Evolutionary conservation across 1,140 invertebrate genomes (phyloP).

Genomic region (Ericerus pela): DNA sequence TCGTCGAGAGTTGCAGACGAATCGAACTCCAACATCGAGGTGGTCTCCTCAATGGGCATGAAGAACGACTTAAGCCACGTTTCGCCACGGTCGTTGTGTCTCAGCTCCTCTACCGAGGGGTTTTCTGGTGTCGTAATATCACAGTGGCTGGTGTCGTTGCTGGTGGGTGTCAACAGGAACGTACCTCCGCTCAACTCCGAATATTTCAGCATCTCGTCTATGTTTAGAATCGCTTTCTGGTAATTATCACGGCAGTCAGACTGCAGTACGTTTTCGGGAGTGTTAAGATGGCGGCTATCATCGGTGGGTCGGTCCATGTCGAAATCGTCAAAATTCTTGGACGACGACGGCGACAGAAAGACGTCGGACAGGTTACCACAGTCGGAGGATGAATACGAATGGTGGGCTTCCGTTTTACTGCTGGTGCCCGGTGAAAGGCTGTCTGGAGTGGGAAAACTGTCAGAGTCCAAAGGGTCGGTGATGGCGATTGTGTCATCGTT

Average conservation of each 20-base stretch:
- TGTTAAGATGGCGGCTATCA: neutral
- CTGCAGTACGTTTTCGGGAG: neutral
- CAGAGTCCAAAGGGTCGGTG: conserved; percentile 14
- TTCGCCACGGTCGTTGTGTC: neutral
- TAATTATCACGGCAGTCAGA: neutral
- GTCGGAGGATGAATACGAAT: conserved; percentile 25
- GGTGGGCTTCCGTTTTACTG: conserved; percentile 17
- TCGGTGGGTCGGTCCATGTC: neutral
- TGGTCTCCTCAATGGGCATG: neutral
- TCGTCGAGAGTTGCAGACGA: neutral
- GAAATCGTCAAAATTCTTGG: conserved; percentile 3
- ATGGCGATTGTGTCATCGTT: conserved; percentile 25
- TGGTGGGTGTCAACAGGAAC: no score
- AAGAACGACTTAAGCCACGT: neutral
- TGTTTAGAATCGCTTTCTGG: neutral
- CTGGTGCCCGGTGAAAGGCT: conserved; percentile 22
- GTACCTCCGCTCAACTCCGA: neutral
- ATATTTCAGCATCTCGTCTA: neutral
- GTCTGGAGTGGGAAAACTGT: conserved; percentile 20
- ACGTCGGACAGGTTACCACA: conserved; percentile 26
- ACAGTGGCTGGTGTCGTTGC: neutral
- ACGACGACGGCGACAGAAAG: conserved; percentile 15
- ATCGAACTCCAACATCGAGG: neutral
- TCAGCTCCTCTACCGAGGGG: no score
- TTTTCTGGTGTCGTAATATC: neutral